phyloP scores from a whole-genome alignment of 2,797 vertebrate genomes.

The Macroramphosus scolopax region DNA sequence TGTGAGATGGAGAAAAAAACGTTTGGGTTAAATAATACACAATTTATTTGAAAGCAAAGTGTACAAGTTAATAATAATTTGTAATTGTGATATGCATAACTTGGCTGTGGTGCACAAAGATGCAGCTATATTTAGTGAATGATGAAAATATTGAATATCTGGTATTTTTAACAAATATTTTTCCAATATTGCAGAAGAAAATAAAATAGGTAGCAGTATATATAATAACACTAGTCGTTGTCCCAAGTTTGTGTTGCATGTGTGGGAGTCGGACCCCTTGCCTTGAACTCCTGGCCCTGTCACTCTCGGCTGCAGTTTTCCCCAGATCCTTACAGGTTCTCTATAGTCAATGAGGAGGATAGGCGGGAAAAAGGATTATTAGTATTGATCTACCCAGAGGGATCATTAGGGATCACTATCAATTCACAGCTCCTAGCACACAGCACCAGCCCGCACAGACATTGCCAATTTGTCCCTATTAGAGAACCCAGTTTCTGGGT shows the following conservation, averaged over 20 bases:
- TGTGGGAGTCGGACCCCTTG: constrained; percentile 42
- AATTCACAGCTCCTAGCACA: constrained; percentile 96
- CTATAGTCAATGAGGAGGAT: constrained; percentile 92
- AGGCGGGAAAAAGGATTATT: constrained; percentile 97
- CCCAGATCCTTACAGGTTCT: constrained; percentile 73
- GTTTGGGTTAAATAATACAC: constrained; percentile 5
- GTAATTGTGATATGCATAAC: no score
- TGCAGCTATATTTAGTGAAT: constrained; percentile 36
- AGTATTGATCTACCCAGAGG: constrained; percentile 99
- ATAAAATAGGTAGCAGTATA: constrained; percentile 66
- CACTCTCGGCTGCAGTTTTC: constrained; percentile 72
- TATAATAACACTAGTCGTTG: no score
- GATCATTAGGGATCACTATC: constrained; percentile 99
- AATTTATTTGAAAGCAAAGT: constrained; percentile 12
- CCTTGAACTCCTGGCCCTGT: constrained; percentile 65
- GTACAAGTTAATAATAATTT: background rate
- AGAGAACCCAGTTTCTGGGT: constrained; percentile 90
- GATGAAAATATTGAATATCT: constrained; percentile 53
- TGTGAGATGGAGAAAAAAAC: constrained; percentile 7
- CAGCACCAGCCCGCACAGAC: constrained; percentile 92
- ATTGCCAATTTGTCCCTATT: constrained; percentile 99
- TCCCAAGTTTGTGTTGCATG: constrained; percentile 37
- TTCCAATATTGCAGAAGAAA: constrained; percentile 63
- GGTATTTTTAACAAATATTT: constrained; percentile 58
- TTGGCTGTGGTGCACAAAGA: constrained; percentile 30